Percentiles rank a stretch among this genome's conserved stretches.
Conservation (phyloP, 2,113 vertebrate species). For the Nerophis ophidion region DNA sequence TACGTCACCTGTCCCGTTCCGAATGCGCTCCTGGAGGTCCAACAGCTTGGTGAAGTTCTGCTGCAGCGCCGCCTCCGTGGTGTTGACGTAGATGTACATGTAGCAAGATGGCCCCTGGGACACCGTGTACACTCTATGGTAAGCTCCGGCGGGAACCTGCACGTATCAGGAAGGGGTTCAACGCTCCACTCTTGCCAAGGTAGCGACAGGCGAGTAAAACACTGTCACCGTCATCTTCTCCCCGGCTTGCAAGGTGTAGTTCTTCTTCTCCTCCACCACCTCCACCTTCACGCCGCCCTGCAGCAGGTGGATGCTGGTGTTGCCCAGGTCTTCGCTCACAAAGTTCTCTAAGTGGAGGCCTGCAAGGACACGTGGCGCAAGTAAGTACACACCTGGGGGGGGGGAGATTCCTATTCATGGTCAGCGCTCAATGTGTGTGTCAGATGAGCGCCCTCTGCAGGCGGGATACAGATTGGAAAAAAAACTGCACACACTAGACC, state of each 20-base stretch:
- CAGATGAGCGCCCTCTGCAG: no score
- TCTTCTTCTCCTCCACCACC: slow-evolving; percentile 78
- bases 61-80: slow-evolving; percentile 81
- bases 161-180: background rate
- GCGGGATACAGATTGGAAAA: no score
- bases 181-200: background rate
- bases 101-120: slow-evolving; percentile 82
- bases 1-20: slow-evolving; percentile 83
- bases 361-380: slow-evolving; percentile 28
- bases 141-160: slow-evolving; percentile 84
- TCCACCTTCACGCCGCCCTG: slow-evolving; percentile 82
- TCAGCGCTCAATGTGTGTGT: no score
- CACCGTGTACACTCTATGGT: slow-evolving; percentile 87
- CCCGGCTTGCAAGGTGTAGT: slow-evolving; percentile 75
- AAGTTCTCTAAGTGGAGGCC: slow-evolving; percentile 90
- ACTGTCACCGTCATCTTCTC: slow-evolving; percentile 79
- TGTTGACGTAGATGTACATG: slow-evolving; percentile 94
- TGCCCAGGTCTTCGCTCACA: slow-evolving; percentile 90
- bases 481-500: no score
- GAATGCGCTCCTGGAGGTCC: slow-evolving; percentile 82
- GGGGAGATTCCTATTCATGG: no score
- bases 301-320: slow-evolving; percentile 87
- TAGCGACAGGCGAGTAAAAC: no score
- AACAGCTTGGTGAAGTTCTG: slow-evolving; percentile 78
- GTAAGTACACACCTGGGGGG: background rate